phyloP scores from a whole-genome alignment of 2,888 invertebrate genomes.

The Xiphydria camelus region DNA sequence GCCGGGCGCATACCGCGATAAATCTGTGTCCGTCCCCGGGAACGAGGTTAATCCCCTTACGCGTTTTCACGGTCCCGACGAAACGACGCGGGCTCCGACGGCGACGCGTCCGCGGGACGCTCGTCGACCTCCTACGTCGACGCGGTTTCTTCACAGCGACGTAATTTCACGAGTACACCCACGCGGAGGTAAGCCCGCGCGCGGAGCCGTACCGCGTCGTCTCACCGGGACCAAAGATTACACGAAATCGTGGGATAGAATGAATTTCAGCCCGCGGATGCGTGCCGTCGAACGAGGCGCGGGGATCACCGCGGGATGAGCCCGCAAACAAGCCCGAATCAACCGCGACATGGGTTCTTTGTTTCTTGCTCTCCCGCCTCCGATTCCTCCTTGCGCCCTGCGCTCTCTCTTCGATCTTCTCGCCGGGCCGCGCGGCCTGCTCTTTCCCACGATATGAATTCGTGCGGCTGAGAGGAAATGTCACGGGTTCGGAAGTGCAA shows the following conservation, averaged over 20 bases:
- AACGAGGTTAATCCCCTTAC: slow-evolving; percentile 23
- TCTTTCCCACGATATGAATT: no score
- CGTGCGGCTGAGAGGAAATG: no score
- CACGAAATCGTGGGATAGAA: slow-evolving; percentile 6
- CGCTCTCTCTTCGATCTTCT: neutral
- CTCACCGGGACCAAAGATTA: no score
- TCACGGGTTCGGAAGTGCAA: no score
- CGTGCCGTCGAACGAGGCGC: slow-evolving; percentile 36
- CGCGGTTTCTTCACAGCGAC: neutral
- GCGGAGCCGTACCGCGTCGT: no score
- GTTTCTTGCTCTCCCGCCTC: slow-evolving; percentile 7
- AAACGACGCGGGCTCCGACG: slow-evolving; percentile 6
- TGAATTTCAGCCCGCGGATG: slow-evolving; percentile 18
- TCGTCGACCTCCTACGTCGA: neutral
- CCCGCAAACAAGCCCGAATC: slow-evolving; percentile 12
- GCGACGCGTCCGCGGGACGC: slow-evolving; percentile 10
- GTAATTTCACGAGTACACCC: no score
- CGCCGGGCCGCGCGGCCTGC: no score
- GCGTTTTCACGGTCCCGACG: no score
- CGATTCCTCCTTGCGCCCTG: neutral
- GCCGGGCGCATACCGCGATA: slow-evolving; percentile 24
- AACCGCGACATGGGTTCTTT: slow-evolving; percentile 17
- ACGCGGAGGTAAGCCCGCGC: neutral
- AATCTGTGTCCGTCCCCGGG: slow-evolving; percentile 18
- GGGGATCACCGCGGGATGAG: slow-evolving; percentile 39